These are phyloP conservation scores for Nannoperca australis DNA, from an alignment of 2,797 vertebrate genomes.

Conservation along the genomic window DNA sequence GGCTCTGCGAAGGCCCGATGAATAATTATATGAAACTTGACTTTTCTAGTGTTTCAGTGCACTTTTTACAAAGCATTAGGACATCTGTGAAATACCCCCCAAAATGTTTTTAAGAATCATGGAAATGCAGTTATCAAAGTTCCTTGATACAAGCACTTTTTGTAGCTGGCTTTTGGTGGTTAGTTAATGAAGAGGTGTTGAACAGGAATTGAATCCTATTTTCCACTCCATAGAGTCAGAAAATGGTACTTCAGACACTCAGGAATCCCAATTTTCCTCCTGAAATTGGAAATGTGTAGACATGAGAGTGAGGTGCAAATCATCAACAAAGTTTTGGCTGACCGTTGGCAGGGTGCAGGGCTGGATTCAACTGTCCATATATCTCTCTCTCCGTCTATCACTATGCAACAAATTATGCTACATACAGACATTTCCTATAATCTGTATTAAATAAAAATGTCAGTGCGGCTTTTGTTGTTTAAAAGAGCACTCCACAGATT, in stretches of 20 bases:
- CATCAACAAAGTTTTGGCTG: slow-evolving; percentile 75
- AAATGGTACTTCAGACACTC: slow-evolving; percentile 88
- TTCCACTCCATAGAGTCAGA: slow-evolving; percentile 86
- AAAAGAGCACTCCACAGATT: background rate
- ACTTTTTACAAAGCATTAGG: slow-evolving; percentile 66
- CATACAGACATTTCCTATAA: background rate
- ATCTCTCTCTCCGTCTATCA: slow-evolving; percentile 9
- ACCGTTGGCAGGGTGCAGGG: slow-evolving; percentile 58
- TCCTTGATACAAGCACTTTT: slow-evolving; percentile 82
- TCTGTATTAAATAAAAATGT: slow-evolving; percentile 9
- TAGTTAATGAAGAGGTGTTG: slow-evolving; percentile 88
- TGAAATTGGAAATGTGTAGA: slow-evolving; percentile 85
- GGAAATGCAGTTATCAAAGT: slow-evolving; percentile 81
- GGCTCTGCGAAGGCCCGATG: slow-evolving; percentile 61
- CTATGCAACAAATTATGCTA: slow-evolving; percentile 9
- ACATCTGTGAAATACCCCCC: slow-evolving; percentile 67
- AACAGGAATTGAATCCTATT: slow-evolving; percentile 87
- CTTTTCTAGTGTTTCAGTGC: slow-evolving; percentile 69
- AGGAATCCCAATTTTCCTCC: slow-evolving; percentile 85
- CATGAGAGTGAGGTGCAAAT: slow-evolving; percentile 81
- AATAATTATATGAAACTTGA: slow-evolving; percentile 76
- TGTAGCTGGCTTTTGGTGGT: slow-evolving; percentile 79
- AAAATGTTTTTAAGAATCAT: slow-evolving; percentile 79
- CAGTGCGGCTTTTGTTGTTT: slow-evolving; percentile 4
- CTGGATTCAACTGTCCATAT: slow-evolving; percentile 36